These are phyloP conservation scores for Acanthisitta chloris DNA, from an alignment of 2,113 vertebrate genomes.

Conservation along the genomic window DNA sequence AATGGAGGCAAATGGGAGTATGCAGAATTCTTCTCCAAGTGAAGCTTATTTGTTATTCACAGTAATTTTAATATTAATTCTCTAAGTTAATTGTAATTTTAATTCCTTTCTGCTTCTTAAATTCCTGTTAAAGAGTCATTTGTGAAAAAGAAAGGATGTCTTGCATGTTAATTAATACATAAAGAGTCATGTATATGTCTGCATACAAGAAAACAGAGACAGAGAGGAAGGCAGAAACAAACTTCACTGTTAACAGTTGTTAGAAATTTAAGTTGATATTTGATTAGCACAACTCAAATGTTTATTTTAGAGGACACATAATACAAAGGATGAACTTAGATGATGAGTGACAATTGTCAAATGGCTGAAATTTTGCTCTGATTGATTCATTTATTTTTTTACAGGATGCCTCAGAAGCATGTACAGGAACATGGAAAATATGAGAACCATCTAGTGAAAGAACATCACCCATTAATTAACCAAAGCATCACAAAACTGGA, in stretches of 20 bases:
- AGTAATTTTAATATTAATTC: background rate
- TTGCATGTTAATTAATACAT: background rate
- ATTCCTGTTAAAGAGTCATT: background rate
- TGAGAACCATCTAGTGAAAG: background rate
- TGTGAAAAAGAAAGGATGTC: background rate
- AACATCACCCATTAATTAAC: background rate
- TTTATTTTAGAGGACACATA: background rate
- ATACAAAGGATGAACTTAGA: background rate
- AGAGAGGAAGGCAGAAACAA: background rate
- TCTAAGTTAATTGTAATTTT: background rate
- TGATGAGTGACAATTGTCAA: background rate
- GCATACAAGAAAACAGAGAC: background rate
- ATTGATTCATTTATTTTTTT: background rate
- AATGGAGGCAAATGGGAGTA: background rate
- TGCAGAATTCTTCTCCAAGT: background rate
- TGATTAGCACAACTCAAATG: background rate
- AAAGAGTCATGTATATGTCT: background rate
- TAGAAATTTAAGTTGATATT: background rate
- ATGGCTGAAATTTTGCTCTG: background rate
- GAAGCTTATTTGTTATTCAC: background rate
- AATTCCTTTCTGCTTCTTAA: background rate
- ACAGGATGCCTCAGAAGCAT: background rate
- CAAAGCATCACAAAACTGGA: background rate
- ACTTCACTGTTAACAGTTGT: background rate
- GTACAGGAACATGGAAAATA: background rate